A percentile compares a stretch with the other conserved stretches of the same genome.
Conservation (phyloP, 1,140 invertebrate species). For the Vanessa atalanta region DNA sequence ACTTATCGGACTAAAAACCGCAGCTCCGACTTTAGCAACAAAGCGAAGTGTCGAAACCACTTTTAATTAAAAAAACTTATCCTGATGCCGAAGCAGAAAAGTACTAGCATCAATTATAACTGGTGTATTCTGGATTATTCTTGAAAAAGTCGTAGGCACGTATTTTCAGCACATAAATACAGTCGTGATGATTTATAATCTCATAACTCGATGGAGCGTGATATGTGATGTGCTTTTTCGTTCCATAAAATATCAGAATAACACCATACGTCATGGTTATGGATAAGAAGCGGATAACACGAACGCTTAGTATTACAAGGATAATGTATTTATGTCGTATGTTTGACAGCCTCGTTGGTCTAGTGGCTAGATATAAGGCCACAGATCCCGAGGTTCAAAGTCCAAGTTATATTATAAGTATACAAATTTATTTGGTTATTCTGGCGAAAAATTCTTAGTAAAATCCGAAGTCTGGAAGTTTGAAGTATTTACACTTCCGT, state of each 20-base stretch:
- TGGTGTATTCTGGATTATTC: not conserved
- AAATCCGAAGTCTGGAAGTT: too few species aligned
- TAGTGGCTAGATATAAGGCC: too few species aligned
- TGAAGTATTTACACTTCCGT: too few species aligned
- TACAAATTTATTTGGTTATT: too few species aligned
- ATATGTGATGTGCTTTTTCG: constrained; percentile 35
- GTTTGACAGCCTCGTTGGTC: too few species aligned
- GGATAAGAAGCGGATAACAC: constrained; percentile 23
- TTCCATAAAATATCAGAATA: constrained; percentile 39
- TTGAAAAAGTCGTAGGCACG: constrained; percentile 1
- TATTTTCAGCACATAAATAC: constrained; percentile 28
- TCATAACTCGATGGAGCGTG: constrained; percentile 39
- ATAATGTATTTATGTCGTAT: not conserved
- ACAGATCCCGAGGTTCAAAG: too few species aligned
- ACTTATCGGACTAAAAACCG: constrained; percentile 25
- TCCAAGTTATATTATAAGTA: too few species aligned
- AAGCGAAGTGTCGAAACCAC: constrained; percentile 6
- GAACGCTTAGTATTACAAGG: not conserved
- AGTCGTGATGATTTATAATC: constrained; percentile 30
- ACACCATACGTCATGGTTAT: constrained; percentile 33
- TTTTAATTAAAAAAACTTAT: constrained; percentile 27
- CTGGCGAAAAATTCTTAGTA: too few species aligned
- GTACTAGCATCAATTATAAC: not conserved
- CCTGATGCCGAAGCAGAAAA: not conserved
- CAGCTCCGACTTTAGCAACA: constrained; percentile 15